phyloP scores from a whole-genome alignment of 2,888 invertebrate species.

The Eurois occulta region DNA sequence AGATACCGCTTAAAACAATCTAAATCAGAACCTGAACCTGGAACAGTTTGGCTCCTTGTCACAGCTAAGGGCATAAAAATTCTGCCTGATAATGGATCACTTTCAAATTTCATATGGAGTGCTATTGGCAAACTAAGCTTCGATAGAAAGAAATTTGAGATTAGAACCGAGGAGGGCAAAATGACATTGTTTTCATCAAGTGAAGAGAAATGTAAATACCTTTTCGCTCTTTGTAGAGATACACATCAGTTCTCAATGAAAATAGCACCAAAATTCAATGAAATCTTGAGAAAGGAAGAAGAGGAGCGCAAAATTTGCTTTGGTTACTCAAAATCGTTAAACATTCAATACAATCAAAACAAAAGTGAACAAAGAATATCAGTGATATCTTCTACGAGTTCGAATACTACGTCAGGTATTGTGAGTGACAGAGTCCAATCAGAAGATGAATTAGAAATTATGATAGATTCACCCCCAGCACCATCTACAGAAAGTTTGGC shows the following conservation, averaged over 20 bases:
- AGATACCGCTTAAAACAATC: constrained; percentile 94
- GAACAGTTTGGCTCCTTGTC: constrained; percentile 96
- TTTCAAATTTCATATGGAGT: constrained; percentile 97
- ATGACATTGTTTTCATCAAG: constrained; percentile 97
- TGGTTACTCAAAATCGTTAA: constrained; percentile 92
- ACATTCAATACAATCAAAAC: constrained; percentile 91
- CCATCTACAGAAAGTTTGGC: constrained; percentile 96
- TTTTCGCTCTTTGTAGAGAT: constrained; percentile 96
- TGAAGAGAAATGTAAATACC: constrained; percentile 98
- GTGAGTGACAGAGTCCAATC: constrained; percentile 98
- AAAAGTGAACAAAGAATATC: constrained; percentile 96
- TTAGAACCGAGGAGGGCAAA: constrained; percentile 96
- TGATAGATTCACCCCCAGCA: constrained; percentile 96
- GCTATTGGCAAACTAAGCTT: constrained; percentile 98
- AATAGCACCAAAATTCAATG: constrained; percentile 95
- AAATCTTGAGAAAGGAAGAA: constrained; percentile 95
- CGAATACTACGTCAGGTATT: constrained; percentile 99
- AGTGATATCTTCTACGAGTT: constrained; percentile 97
- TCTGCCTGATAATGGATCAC: constrained; percentile 92
- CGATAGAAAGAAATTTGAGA: constrained; percentile 99
- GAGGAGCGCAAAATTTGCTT: constrained; percentile 93
- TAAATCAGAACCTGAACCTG: constrained; percentile 93
- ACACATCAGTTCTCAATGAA: constrained; percentile 99
- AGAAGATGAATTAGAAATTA: constrained; percentile 97
- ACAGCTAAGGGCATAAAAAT: constrained; percentile 98